Evolutionary conservation across 2,113 vertebrate genomes (phyloP), one percentile per base, ranked within the genome.

Genomic region (Tetrax tetrax): DNA sequence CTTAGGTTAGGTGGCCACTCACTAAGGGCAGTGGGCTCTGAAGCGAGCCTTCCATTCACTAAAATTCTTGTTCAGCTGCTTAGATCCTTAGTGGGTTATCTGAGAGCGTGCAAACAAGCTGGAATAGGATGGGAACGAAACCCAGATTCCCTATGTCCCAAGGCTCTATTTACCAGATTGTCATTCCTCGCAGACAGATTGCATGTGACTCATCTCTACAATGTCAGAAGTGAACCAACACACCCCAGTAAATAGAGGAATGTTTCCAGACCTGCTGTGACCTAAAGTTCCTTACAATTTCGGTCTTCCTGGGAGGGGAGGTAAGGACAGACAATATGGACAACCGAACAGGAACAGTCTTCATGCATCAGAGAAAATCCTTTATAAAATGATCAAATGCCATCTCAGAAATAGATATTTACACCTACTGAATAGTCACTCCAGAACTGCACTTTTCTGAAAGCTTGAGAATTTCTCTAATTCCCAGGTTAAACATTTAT

Each of bases 181-280:
- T 77, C 65, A 29, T 83, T 90, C 54, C 82, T 91, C 1, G 0
- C 57, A 70, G 63, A 43, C 65, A 56, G 54, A 12, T 23, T 22
- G 65, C 50, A 29, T 66, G 70, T 96, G 92, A 95, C 70, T 93
- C 90, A 75, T 43, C 66, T 63, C 75, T 63, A 1, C 82, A 61
- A 7, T 9, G 63, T 70, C 79, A 70, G 50, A 74, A 90, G 68
- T 19, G 66, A 95, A 77, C 60, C 76, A 65, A 66, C 85, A 85
- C 63, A 81, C 14, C n/a, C 64, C 57, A 65, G 63, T 38, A 74
- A 83, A 83, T 9, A 25, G 21, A 86, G 54, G 71, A 88, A 94
- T 48, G 85, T 80, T 96, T 96, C 82, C 95, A 95, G 92, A 80
- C 54, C 79, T 14, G 9, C 47, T 28, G 50, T 90, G 90, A 95